Base-by-base conservation (phyloP, 2,797 vertebrate species). In the Champsocephalus gunnari region DNA sequence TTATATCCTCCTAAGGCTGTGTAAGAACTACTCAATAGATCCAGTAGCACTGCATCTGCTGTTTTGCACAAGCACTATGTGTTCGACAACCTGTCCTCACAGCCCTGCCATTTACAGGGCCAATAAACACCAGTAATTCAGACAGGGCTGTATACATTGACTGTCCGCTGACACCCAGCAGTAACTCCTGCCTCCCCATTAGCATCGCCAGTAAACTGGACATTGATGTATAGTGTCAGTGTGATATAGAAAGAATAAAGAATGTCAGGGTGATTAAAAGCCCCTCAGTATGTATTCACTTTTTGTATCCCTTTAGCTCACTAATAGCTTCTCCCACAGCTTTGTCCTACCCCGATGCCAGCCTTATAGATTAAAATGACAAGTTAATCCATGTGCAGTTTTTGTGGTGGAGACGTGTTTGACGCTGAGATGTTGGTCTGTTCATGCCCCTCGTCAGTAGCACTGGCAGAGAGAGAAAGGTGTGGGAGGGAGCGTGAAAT, bases 401-500 rank as follows among this genome's bases (percentile, higher is more conserved):
- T 81, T 85, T 85, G 66, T 72, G 49, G 57, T 53, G 9, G 61
- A 78, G 68, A 80, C 16, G 21, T 72, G 72, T 79, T 48, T 21
- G 24, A 51, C 12, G 45, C 64, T 58, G 80, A 83, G 80, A 83
- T 81, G 83, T 79, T 71, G 85, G 76, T 86, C 79, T 68, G 71
- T 66, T 79, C 72, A 28, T 88, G 78, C 69, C 84, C 80, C 69
- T 85, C 63, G 68, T 81, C 84, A 77, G 81, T 55, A 76, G 71
- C 61, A 51, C 73, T 78, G 64, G 84, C 78, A 71, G 75, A 57
- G 77, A 83, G 73, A 83, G 79, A 84, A 81, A 74, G 82, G 59
- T 79, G 91, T 91, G 85, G 89, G 89, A 79, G 87, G 86, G 63
- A 89, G 92, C 66, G 66, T 92, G 87, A 92, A 92, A 92, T 90